A percentile compares a stretch with the other conserved stretches of the same genome.
phyloP scores from a whole-genome alignment of 2,888 invertebrate species.

The Yponomeuta evonymella region DNA sequence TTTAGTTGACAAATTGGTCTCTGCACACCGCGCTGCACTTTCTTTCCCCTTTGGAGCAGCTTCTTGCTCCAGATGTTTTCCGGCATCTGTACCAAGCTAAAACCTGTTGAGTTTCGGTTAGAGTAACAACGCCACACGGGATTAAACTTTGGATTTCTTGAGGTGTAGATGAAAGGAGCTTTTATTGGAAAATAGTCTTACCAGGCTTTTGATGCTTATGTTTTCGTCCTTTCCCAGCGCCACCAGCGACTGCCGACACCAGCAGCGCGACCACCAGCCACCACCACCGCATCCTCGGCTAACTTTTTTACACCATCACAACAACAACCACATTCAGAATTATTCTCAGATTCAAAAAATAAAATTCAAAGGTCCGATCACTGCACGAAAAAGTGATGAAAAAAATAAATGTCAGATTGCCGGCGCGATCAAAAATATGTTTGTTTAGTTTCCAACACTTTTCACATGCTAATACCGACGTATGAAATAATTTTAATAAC shows the following conservation, averaged over 20 bases:
- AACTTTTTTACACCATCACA: conserved; percentile 38
- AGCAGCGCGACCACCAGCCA: conserved; percentile 43
- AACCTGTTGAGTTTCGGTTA: too few relatives aligned
- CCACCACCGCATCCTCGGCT: conserved; percentile 49
- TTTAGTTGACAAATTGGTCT: too few relatives aligned
- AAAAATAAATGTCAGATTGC: neutral
- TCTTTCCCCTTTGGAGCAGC: too few relatives aligned
- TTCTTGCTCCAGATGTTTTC: too few relatives aligned
- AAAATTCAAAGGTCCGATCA: neutral
- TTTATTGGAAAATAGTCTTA: conserved; percentile 27
- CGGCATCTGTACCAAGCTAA: too few relatives aligned
- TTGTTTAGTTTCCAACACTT: too few relatives aligned
- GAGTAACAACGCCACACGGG: too few relatives aligned
- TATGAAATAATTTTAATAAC: too few relatives aligned
- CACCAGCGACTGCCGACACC: conserved; percentile 47
- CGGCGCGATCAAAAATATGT: neutral
- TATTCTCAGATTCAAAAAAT: conserved; percentile 23
- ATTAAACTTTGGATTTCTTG: too few relatives aligned
- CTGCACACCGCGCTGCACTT: too few relatives aligned
- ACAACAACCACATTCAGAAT: conserved; percentile 22
- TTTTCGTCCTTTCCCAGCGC: conserved; percentile 54
- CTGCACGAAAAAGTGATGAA: neutral
- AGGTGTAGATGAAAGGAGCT: too few relatives aligned
- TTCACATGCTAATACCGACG: too few relatives aligned
- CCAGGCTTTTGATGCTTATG: conserved; percentile 63